Evolutionary conservation across 1,140 invertebrate genomes (phyloP), one percentile per base, ranked within the genome.

Genomic region (Lepeophtheirus salmonis): DNA sequence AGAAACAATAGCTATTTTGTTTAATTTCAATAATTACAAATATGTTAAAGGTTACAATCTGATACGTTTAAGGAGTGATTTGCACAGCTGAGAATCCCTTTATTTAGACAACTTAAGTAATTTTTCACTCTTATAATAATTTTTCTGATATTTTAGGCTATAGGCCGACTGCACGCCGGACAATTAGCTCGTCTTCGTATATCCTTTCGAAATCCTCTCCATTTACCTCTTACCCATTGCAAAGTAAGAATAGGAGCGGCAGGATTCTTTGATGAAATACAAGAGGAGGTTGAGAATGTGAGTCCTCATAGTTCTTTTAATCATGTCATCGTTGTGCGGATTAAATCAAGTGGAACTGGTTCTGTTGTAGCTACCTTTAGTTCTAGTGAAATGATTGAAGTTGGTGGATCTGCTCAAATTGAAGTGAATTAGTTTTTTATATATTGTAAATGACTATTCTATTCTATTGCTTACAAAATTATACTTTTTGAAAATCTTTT

Each of bases 151-250:
- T n/a, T n/a, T n/a, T n/a, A 58, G 48, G n/a, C 17, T 65, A 18
- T 54, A 64, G 48, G 64, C 61, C 16, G 17, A n/a, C 17, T n/a
- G 55, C 3, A 22, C 12, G 6, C 6, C 12, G 62, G 62, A 1
- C 53, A 62, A 48, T 58, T 62, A 25, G 48, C 56, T 50, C 57
- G 23, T 14, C 58, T 59, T 48, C 62, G 57, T n/a, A 62, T 73
- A 26, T 66, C 68, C 17, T 71, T 75, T 61, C 66, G 62, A 24
- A 75, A 75, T 64, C 71, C 73, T 3, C 61, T 75, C 30, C 64
- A 68, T 3, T 25, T 62, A 10, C 56, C 62, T 1, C 65, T 75
- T 18, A 71, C 69, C 2, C 64, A 68, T 17, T 73, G 73, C 64
- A 61, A 64, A 10, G 64, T 74, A 25, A 67, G 68, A 24, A 65